Conservation (phyloP, 2,797 vertebrate genomes). For the Pseudochirops corinnae region DNA sequence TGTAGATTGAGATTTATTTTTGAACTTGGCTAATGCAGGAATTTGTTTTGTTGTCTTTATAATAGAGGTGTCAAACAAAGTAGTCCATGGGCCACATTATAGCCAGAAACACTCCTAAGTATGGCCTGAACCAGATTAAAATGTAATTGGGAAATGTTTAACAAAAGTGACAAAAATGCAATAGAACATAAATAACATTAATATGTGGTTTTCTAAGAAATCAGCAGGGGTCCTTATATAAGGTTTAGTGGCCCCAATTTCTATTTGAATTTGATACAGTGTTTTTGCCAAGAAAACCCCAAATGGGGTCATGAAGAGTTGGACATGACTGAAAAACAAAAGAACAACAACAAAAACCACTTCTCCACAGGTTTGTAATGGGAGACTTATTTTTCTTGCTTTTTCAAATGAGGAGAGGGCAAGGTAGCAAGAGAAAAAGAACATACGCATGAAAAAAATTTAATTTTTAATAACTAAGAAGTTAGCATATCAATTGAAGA, state of each 20-base stretch:
- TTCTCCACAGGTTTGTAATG: background rate
- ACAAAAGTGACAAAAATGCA: background rate
- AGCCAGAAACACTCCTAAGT: background rate
- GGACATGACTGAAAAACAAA: background rate
- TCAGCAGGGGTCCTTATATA: background rate
- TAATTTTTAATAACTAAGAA: background rate
- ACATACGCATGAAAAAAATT: background rate
- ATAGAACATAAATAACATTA: background rate
- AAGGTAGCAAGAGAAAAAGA: background rate
- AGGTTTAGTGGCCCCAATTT: background rate
- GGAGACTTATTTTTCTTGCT: background rate
- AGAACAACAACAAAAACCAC: background rate
- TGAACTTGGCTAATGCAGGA: background rate
- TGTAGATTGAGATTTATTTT: background rate
- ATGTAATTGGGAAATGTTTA: background rate
- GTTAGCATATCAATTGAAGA: background rate
- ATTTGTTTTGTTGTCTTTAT: background rate
- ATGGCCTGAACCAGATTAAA: background rate
- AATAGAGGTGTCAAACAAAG: background rate
- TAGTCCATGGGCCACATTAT: background rate
- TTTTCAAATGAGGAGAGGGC: background rate
- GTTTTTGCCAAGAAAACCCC: background rate
- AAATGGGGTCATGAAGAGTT: background rate
- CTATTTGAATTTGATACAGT: background rate
- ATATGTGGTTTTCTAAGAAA: background rate